Evolutionary conservation across 2,888 invertebrate species (phyloP).

Genomic region (Pinctada fucata): DNA sequence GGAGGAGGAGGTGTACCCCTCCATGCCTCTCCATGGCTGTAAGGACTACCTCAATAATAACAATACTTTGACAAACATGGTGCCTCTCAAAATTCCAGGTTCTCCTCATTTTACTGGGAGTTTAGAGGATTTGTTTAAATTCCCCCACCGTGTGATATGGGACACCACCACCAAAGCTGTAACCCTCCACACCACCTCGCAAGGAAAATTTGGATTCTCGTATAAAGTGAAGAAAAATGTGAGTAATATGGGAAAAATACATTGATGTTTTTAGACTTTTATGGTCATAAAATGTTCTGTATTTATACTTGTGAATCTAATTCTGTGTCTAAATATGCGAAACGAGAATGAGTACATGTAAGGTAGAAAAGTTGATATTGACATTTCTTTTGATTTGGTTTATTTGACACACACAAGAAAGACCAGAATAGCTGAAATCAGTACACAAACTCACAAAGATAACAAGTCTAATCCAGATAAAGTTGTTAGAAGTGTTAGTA

Average conservation of each 20-base stretch:
- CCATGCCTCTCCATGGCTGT: slow-evolving; percentile 12
- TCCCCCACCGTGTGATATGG: slow-evolving; percentile 62
- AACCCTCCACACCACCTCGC: slow-evolving; percentile 48
- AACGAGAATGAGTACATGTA: too few relatives aligned
- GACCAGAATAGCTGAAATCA: too few relatives aligned
- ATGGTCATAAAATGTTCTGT: too few relatives aligned
- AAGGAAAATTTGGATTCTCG: slow-evolving; percentile 56
- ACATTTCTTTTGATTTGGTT: too few relatives aligned
- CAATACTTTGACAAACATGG: background rate
- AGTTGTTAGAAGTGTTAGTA: too few relatives aligned
- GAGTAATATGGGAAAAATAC: slow-evolving; percentile 15
- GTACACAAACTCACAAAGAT: too few relatives aligned
- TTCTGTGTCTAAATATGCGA: background rate
- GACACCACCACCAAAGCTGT: slow-evolving; percentile 58
- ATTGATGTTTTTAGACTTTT: too few relatives aligned
- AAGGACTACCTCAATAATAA: slow-evolving; percentile 20
- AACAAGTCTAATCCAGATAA: too few relatives aligned
- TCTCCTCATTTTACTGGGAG: slow-evolving; percentile 13
- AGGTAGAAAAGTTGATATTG: too few relatives aligned
- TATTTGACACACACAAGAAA: too few relatives aligned
- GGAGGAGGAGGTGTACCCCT: slow-evolving; percentile 18
- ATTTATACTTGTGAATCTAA: background rate
- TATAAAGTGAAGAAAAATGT: slow-evolving; percentile 62
- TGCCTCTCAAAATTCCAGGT: slow-evolving; percentile 1
- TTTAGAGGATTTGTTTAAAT: slow-evolving; percentile 26